These are phyloP conservation scores for Burhinus oedicnemus DNA, from an alignment of 2,113 vertebrate species.

Conservation along the genomic window DNA sequence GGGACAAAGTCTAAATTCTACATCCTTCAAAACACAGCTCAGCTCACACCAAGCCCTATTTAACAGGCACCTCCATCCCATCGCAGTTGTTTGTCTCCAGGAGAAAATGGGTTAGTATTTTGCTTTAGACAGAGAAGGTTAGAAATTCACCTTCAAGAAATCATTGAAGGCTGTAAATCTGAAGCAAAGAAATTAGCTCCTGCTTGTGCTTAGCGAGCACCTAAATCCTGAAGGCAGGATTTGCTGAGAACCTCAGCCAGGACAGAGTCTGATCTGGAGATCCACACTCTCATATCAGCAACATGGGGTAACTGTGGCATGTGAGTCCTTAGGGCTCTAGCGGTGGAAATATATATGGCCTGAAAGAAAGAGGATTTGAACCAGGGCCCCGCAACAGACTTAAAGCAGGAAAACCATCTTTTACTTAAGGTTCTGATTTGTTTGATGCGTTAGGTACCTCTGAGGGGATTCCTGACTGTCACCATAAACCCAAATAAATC, in stretches of 20 bases:
- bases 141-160: conserved; percentile 16
- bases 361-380: neutral
- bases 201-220: neutral
- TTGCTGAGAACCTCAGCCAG: neutral
- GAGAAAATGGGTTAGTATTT: neutral
- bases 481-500: neutral
- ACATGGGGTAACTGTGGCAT: fast-evolving
- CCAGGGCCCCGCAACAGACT: neutral
- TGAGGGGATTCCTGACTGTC: neutral
- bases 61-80: neutral
- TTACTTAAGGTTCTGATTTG: neutral
- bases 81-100: neutral
- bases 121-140: neutral
- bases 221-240: neutral
- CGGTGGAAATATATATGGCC: neutral
- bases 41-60: fast-evolving
- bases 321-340: neutral
- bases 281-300: fast-evolving
- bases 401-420: neutral
- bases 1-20: neutral
- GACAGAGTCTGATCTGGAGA: fast-evolving
- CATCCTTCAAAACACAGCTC: neutral
- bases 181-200: neutral
- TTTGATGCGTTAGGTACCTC: neutral
- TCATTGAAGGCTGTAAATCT: neutral